Conservation (phyloP, 2,888 invertebrate genomes). For the Drepana falcataria region DNA sequence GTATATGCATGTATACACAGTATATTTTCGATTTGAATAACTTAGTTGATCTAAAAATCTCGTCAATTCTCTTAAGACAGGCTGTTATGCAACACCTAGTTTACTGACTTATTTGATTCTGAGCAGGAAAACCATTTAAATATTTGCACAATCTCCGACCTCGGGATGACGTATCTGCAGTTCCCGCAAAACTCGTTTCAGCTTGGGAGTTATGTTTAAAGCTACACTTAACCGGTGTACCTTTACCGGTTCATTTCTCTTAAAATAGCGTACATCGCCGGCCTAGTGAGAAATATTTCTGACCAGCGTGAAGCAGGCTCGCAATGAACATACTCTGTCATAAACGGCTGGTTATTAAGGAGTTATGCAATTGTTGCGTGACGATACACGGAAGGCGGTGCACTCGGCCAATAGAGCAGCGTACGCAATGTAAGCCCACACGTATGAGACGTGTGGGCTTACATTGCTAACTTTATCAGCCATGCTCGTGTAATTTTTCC, state of each 20-base stretch:
- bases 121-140: conserved; percentile 61
- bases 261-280: conserved; percentile 21
- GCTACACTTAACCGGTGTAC: conserved; percentile 14
- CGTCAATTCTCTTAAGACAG: too few relatives aligned
- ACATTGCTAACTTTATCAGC: conserved; percentile 4
- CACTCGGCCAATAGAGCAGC: conserved; percentile 72
- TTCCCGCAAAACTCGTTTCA: conserved; percentile 64
- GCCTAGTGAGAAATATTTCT: conserved; percentile 1
- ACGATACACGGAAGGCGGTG: conserved; percentile 65
- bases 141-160: conserved; percentile 66
- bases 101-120: conserved; percentile 23
- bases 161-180: conserved; percentile 45
- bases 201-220: conserved; percentile 30
- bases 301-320: conserved; percentile 7
- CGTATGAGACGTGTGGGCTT: conserved; percentile 40
- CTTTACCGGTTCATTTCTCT: conserved; percentile 13
- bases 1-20: too few relatives aligned
- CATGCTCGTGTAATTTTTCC: conserved; percentile 23
- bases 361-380: conserved; percentile 63
- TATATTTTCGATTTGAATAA: too few relatives aligned
- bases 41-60: conserved; percentile 17
- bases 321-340: conserved; percentile 24
- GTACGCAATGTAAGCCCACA: conserved; percentile 44
- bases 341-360: conserved; percentile 16
- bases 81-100: too few relatives aligned